Evolutionary conservation across 1,140 invertebrate genomes (phyloP).

Genomic region (Bombus sibiricus): DNA sequence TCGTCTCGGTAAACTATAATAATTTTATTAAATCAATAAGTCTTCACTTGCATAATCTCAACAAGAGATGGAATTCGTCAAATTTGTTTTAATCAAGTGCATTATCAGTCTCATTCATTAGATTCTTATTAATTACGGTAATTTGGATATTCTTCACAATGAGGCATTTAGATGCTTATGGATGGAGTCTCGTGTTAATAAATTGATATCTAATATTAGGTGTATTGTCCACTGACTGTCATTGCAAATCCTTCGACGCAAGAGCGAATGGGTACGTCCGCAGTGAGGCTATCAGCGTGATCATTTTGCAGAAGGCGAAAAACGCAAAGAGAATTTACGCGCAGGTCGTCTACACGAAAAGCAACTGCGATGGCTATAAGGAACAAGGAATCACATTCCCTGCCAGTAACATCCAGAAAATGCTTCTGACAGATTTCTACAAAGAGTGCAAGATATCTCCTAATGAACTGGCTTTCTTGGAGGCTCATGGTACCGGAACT

Average conservation of each 20-base stretch:
- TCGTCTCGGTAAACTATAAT: conserved; percentile 74
- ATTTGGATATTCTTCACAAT: neutral
- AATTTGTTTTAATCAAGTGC: neutral
- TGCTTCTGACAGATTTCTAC: conserved; percentile 93
- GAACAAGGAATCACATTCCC: conserved; percentile 96
- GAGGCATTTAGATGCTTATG: neutral
- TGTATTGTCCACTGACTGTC: conserved; percentile 93
- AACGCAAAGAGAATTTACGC: conserved; percentile 91
- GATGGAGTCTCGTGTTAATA: neutral
- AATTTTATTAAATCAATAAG: neutral
- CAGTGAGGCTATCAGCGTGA: conserved; percentile 89
- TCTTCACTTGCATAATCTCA: neutral
- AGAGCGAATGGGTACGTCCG: conserved; percentile 89
- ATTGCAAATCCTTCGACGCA: conserved; percentile 95
- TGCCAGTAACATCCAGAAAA: conserved; percentile 91
- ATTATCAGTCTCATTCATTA: neutral
- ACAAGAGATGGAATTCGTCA: too few species aligned
- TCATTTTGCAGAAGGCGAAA: conserved; percentile 92
- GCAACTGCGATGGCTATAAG: conserved; percentile 92
- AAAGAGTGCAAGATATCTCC: conserved; percentile 91
- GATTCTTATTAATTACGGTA: neutral
- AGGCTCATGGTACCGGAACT: conserved; percentile 96
- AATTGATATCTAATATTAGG: conserved; percentile 78
- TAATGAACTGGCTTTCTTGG: conserved; percentile 89
- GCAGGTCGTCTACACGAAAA: conserved; percentile 87